Evolutionary conservation across 1,140 invertebrate species (phyloP).

Genomic region (Sitobion miscanthi): DNA sequence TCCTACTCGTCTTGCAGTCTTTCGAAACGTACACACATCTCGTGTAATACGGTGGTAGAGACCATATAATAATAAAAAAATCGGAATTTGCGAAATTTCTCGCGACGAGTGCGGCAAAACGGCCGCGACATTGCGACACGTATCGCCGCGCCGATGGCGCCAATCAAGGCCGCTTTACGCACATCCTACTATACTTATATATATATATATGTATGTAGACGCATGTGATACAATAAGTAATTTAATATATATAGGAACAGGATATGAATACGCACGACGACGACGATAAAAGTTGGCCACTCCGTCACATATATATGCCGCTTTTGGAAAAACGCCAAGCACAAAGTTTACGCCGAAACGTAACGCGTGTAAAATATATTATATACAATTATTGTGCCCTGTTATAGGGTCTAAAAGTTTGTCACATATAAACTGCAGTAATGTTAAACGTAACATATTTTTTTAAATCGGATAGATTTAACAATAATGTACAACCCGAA

Average conservation of each 20-base stretch:
- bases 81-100: constrained; percentile 31
- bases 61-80: not conserved
- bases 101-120: not conserved
- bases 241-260: not conserved
- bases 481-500: too few relatives aligned
- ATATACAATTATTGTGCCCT: too few relatives aligned
- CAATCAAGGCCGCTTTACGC: constrained; percentile 12
- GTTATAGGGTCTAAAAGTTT: too few relatives aligned
- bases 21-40: not conserved
- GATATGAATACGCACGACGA: not conserved
- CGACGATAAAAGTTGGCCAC: not conserved
- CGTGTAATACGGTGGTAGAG: not conserved
- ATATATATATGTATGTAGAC: not conserved
- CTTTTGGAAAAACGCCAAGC: not conserved
- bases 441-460: too few relatives aligned
- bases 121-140: not conserved
- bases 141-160: not conserved
- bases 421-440: too few relatives aligned
- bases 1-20: not conserved
- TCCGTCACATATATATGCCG: not conserved
- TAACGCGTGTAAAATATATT: not conserved
- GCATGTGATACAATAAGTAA: not conserved
- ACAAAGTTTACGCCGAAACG: not conserved
- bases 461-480: too few relatives aligned
- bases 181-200: not conserved